A percentile compares a stretch with the other conserved stretches of the same genome.
These are phyloP conservation scores for Ormyrus thymus DNA, from an alignment of 2,888 invertebrate genomes.

Conservation along the genomic window DNA sequence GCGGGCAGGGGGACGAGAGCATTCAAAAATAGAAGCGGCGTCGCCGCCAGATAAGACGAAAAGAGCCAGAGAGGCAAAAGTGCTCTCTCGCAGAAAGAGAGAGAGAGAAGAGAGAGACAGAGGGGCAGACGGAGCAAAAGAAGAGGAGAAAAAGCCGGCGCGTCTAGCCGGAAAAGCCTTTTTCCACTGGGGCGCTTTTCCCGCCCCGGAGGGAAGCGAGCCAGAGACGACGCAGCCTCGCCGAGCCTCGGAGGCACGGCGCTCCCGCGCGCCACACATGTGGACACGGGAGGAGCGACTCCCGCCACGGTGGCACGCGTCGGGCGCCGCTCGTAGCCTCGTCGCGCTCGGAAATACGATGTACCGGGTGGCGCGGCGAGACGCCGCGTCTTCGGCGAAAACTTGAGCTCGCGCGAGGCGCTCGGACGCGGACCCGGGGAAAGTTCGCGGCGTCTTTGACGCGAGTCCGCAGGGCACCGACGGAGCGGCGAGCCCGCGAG, in stretches of 20 bases:
- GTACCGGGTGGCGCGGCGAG: slow-evolving; percentile 21
- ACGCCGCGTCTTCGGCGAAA: no score
- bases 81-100: background rate
- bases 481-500: no score
- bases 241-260: no score
- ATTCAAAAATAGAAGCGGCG: slow-evolving; percentile 48
- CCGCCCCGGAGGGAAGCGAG: no score
- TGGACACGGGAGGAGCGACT: background rate
- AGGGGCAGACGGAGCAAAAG: background rate
- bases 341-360: slow-evolving; percentile 30
- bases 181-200: slow-evolving; percentile 27
- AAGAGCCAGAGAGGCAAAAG: background rate
- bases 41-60: slow-evolving; percentile 31
- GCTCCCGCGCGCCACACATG: background rate
- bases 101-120: background rate
- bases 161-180: slow-evolving; percentile 46
- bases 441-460: no score
- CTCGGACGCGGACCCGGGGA: no score
- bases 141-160: background rate
- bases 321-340: slow-evolving; percentile 26
- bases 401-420: no score
- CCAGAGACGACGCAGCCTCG: no score
- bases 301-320: slow-evolving; percentile 48
- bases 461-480: no score
- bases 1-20: background rate